Percentiles rank a stretch among this genome's conserved stretches.
Evolutionary conservation across 2,888 invertebrate species (phyloP).

Genomic region (Agelastica alni): DNA sequence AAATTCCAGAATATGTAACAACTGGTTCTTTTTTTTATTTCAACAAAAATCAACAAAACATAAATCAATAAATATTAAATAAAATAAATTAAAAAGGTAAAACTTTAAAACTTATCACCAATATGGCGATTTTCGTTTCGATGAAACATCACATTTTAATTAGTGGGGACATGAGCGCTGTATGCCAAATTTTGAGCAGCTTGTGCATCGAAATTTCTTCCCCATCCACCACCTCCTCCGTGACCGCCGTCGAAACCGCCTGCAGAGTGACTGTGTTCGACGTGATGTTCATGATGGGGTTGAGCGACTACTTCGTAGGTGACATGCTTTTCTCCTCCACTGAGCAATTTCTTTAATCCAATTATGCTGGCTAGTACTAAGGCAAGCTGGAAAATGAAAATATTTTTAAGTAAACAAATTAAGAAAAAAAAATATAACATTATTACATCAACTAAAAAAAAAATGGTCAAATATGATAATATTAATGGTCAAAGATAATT

Average conservation of each 20-base stretch:
- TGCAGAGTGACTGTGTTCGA: constrained; percentile 53
- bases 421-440: too few species aligned
- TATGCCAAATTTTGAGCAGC: constrained; percentile 67
- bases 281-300: constrained; percentile 61
- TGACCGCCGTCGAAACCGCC: constrained; percentile 46
- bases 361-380: constrained; percentile 79
- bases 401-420: background rate
- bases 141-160: constrained; percentile 37
- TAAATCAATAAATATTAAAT: constrained; percentile 42
- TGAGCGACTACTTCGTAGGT: constrained; percentile 78
- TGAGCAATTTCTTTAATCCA: constrained; percentile 80
- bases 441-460: too few species aligned
- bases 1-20: constrained; percentile 21
- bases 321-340: constrained; percentile 73
- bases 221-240: constrained; percentile 61
- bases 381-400: constrained; percentile 62
- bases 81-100: constrained; percentile 39
- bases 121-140: constrained; percentile 46
- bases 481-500: too few species aligned
- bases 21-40: constrained; percentile 25
- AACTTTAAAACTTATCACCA: constrained; percentile 42
- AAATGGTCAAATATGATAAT: too few species aligned
- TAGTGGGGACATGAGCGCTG: constrained; percentile 62
- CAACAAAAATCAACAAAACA: constrained; percentile 35
- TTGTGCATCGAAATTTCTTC: constrained; percentile 59